phyloP scores from a whole-genome alignment of 1,140 invertebrate species.

The Cyclina sinensis region DNA sequence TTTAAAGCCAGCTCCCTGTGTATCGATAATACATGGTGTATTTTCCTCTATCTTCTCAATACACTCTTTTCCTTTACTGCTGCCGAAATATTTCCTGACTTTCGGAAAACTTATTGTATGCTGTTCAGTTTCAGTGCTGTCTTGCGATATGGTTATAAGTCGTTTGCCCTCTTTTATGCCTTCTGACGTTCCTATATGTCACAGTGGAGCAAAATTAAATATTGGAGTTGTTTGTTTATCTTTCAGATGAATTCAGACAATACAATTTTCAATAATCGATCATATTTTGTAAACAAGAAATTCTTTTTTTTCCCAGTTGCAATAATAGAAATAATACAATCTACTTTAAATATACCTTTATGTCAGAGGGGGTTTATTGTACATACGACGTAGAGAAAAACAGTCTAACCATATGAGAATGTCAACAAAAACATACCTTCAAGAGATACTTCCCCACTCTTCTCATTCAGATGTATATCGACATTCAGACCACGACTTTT shows the following conservation, averaged over 20 bases:
- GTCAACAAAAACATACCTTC: not conserved
- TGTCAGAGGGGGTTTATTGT: too few species aligned
- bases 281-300: not conserved
- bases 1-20: slow-evolving; percentile 19
- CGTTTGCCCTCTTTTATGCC: slow-evolving; percentile 59
- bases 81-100: slow-evolving; percentile 56
- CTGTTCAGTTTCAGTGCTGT: slow-evolving; percentile 7
- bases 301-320: not conserved
- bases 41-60: slow-evolving; percentile 55
- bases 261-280: not conserved
- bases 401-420: not conserved
- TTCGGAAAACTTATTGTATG: slow-evolving; percentile 58
- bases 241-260: not conserved
- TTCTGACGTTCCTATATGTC: slow-evolving; percentile 44
- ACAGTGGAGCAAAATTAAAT: not conserved
- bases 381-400: too few species aligned
- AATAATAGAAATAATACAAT: too few species aligned
- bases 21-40: slow-evolving; percentile 57
- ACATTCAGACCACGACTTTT: not conserved
- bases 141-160: slow-evolving; percentile 15
- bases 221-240: not conserved
- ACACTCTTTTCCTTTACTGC: slow-evolving; percentile 51
- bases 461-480: not conserved
- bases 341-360: too few species aligned
- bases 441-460: not conserved